Evolutionary conservation across 1,140 invertebrate genomes (phyloP).

Genomic region (Drosophila auraria): DNA sequence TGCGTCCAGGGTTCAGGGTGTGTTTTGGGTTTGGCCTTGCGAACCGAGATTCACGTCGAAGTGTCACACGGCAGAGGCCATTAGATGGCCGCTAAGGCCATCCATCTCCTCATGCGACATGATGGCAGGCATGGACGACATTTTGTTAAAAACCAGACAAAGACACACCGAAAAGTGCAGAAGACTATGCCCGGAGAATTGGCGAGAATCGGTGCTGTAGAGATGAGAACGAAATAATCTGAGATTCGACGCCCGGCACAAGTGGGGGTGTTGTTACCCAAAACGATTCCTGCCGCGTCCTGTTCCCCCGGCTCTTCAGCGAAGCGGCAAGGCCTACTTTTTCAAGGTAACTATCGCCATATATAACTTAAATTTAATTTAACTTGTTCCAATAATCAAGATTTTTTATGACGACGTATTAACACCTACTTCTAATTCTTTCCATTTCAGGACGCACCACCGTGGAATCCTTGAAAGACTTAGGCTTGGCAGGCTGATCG

Average conservation of each 20-base stretch:
- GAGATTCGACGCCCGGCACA: slow-evolving; percentile 23
- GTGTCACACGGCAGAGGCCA: slow-evolving; percentile 26
- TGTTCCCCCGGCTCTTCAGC: slow-evolving; percentile 44
- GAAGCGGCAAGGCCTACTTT: slow-evolving; percentile 52
- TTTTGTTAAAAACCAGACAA: slow-evolving; percentile 41
- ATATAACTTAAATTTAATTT: neutral
- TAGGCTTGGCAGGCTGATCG: slow-evolving; percentile 42
- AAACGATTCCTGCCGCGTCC: slow-evolving; percentile 46
- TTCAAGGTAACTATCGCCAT: slow-evolving; percentile 65
- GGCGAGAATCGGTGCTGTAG: slow-evolving; percentile 8
- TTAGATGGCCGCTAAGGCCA: neutral
- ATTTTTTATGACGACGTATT: neutral
- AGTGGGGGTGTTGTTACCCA: slow-evolving; percentile 36
- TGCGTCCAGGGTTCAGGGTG: slow-evolving; percentile 21
- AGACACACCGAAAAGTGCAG: slow-evolving; percentile 9
- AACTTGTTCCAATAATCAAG: neutral
- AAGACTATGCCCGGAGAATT: slow-evolving; percentile 1
- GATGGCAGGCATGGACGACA: slow-evolving; percentile 46
- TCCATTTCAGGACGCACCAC: slow-evolving; percentile 30
- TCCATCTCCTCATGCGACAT: slow-evolving; percentile 4
- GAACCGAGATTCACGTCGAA: slow-evolving; percentile 36
- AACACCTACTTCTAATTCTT: neutral
- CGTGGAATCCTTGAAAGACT: slow-evolving; percentile 64
- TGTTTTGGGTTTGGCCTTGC: slow-evolving; percentile 26
- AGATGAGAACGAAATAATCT: slow-evolving; percentile 20